A percentile compares a stretch with the other conserved stretches of the same genome.
These are phyloP conservation scores for Orientallactaga bullata DNA, from an alignment of 2,113 vertebrate species.

Conservation along the genomic window DNA sequence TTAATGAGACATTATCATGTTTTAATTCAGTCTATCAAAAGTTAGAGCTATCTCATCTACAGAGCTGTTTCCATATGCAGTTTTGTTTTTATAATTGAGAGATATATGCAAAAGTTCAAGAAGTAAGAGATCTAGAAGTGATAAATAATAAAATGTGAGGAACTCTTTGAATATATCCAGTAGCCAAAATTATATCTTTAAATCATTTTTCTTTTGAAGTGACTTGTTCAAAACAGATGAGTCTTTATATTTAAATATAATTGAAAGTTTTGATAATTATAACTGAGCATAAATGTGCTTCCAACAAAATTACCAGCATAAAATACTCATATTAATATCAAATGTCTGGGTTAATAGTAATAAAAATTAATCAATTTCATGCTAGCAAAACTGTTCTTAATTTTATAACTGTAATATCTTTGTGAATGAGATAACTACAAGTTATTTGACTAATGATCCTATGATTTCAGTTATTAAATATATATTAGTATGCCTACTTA, in stretches of 20 bases:
- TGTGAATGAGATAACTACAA: background rate
- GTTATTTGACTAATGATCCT: background rate
- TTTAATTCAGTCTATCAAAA: conserved; percentile 17
- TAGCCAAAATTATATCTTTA: background rate
- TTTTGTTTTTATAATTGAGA: background rate
- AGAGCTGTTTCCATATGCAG: background rate
- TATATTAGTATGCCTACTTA: background rate
- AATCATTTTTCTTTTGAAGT: conserved; percentile 8
- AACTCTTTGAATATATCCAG: background rate
- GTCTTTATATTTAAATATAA: conserved; percentile 4
- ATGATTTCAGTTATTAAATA: background rate
- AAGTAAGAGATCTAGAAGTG: background rate
- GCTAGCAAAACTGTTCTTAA: conserved; percentile 16
- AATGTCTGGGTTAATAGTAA: conserved; percentile 42
- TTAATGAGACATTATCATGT: background rate
- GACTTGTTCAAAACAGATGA: background rate
- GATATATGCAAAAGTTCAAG: conserved; percentile 3
- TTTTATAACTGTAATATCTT: conserved; percentile 28
- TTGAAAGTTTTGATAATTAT: conserved; percentile 16
- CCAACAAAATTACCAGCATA: conserved; percentile 54
- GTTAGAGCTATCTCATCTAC: background rate
- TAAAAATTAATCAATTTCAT: conserved; percentile 33
- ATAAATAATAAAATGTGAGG: background rate
- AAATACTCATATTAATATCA: conserved; percentile 37
- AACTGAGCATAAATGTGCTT: conserved; percentile 49